phyloP scores from a whole-genome alignment of 2,888 invertebrate genomes.

The Apamea monoglypha region DNA sequence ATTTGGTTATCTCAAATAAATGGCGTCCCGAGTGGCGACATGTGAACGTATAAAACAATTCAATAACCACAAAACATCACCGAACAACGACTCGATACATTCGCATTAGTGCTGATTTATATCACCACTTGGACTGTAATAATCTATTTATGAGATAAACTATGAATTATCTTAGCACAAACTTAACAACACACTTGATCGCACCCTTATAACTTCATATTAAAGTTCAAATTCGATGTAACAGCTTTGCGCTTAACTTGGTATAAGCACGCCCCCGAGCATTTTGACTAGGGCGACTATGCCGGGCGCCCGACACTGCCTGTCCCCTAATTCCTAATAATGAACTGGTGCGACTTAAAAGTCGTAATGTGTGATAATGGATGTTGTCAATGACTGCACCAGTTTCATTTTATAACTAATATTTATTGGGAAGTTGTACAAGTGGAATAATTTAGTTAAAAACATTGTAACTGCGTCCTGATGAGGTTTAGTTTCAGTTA shows the following conservation, averaged over 20 bases:
- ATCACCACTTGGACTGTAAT: slow-evolving; percentile 81
- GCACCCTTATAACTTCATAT: neutral
- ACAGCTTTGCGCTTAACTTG: slow-evolving; percentile 21
- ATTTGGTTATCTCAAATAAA: slow-evolving; percentile 61
- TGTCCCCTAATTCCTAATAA: slow-evolving; percentile 79
- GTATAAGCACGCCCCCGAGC: slow-evolving; percentile 57
- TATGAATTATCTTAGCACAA: slow-evolving; percentile 82
- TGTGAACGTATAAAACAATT: slow-evolving; percentile 73
- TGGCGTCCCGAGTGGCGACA: slow-evolving; percentile 48
- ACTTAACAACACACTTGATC: slow-evolving; percentile 18
- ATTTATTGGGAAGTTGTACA: slow-evolving; percentile 47
- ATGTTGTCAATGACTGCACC: slow-evolving; percentile 69
- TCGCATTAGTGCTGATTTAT: slow-evolving; percentile 85
- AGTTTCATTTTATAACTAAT: slow-evolving; percentile 47
- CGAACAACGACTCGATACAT: slow-evolving; percentile 71
- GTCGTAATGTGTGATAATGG: slow-evolving; percentile 77
- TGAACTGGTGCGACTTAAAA: slow-evolving; percentile 78
- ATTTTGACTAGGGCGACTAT: slow-evolving; percentile 52
- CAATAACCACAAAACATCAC: slow-evolving; percentile 68
- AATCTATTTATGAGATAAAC: slow-evolving; percentile 87
- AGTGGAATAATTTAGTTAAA: slow-evolving; percentile 33
- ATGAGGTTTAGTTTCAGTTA: neutral
- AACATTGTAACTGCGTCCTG: slow-evolving; percentile 7
- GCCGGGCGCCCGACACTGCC: slow-evolving; percentile 48
- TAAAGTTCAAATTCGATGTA: slow-evolving; percentile 52